Conservation (phyloP, 2,113 vertebrate genomes). For the Erythrolamprus reginae region DNA sequence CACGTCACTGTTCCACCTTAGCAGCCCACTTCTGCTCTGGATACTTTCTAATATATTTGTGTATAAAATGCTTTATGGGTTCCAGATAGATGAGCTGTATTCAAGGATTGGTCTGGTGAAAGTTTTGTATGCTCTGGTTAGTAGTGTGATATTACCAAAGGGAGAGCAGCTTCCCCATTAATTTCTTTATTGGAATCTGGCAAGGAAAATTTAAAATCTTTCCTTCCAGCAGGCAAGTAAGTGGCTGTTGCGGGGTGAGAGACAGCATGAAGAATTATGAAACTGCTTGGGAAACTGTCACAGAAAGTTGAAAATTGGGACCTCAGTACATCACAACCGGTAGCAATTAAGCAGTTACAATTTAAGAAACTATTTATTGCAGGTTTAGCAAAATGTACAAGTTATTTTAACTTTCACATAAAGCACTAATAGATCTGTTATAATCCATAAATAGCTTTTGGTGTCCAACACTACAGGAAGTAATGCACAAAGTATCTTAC, state of each 20-base stretch:
- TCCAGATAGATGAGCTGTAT: too few species aligned
- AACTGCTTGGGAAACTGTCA: neutral
- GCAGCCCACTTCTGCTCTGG: too few species aligned
- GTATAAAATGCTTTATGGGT: too few species aligned
- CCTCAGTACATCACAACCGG: neutral
- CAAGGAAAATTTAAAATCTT: neutral
- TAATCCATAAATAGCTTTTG: neutral
- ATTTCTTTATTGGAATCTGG: neutral
- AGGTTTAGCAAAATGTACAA: neutral
- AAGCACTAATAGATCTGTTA: neutral
- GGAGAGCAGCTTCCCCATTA: neutral
- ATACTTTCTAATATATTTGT: too few species aligned
- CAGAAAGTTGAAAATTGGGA: neutral
- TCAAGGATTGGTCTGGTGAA: too few species aligned
- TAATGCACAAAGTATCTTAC: neutral
- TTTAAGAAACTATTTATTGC: neutral
- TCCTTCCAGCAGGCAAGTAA: neutral
- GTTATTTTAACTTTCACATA: neutral
- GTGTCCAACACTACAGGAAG: neutral
- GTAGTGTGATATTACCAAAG: too few species aligned
- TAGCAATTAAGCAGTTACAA: neutral
- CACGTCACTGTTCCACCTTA: too few species aligned
- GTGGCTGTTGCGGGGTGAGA: neutral
- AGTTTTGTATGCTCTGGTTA: too few species aligned
- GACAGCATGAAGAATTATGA: neutral